phyloP scores from a whole-genome alignment of 1,140 invertebrate species.

The Drosophila mayri region DNA sequence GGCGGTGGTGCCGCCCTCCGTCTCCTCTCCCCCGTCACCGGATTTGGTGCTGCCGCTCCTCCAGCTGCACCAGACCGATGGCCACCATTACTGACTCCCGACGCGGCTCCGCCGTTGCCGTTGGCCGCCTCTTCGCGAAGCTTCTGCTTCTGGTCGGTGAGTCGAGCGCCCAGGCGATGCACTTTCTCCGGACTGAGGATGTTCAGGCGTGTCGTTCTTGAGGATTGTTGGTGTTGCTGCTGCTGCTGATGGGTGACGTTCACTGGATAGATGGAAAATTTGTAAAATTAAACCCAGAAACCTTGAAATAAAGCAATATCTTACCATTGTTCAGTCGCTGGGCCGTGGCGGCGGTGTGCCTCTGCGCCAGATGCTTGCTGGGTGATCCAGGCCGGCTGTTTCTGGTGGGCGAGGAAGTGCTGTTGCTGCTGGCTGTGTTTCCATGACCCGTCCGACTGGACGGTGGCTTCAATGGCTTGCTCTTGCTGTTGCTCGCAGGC shows the following conservation, averaged over 20 bases:
- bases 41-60: neutral
- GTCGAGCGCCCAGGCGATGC: constrained; percentile 75
- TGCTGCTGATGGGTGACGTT: constrained; percentile 36
- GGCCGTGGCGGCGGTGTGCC: constrained; percentile 72
- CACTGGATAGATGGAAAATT: constrained; percentile 11
- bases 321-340: constrained; percentile 58
- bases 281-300: no score
- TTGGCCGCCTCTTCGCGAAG: constrained; percentile 59
- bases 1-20: constrained; percentile 60
- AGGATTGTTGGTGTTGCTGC: constrained; percentile 47
- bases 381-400: constrained; percentile 52
- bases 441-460: constrained; percentile 4
- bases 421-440: constrained; percentile 3
- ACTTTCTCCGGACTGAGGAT: constrained; percentile 83
- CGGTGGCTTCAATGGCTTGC: constrained; percentile 28
- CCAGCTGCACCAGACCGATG: neutral
- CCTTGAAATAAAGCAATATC: no score
- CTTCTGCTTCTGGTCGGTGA: constrained; percentile 78
- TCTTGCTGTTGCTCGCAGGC: constrained; percentile 18
- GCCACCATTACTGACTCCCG: constrained; percentile 13
- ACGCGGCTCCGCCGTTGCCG: neutral
- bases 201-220: constrained; percentile 60
- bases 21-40: constrained; percentile 36
- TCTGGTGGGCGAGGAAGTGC: constrained; percentile 42
- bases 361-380: constrained; percentile 68